Evolutionary conservation across 2,888 invertebrate species (phyloP), one percentile per base, ranked within the genome.

Genomic region (Drosophila demipolita): DNA sequence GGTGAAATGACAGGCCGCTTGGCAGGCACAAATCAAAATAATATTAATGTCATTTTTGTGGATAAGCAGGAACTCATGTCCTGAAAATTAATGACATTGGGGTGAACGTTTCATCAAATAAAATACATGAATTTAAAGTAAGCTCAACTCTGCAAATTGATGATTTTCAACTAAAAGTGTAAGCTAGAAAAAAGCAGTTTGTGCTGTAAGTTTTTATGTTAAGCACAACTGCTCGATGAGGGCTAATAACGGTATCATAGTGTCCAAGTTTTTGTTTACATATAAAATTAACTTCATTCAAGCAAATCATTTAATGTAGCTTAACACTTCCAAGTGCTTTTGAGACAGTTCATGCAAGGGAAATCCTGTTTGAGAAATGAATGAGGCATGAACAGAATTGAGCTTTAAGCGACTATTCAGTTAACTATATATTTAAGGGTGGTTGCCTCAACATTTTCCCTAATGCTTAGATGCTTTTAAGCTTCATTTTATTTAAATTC

Each of bases 41-140:
- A 61, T 61, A 74, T 63, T 62, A 60, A 61, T 79, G 60, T 60
- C 60, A 66, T 42, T 32, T 65, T 62, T 73, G 29, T 29, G 32
- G n/a, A 9, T 20, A 32, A 23, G 17, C 48, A 48, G 42, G 35
- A 59, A 53, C 61, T 75, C 40, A 29, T 63, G 9, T 45, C 42
- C 50, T 29, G 50, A 15, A 55, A 26, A 40, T 54, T 23, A n/a
- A 20, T 26, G 11, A 20, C 45, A 55, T 63, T 48, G 26, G 20
- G 11, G n/a, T 11, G 1, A 57, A 32, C 26, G 35, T 48, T 52
- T 11, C 2, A 33, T 9, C 5, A 26, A 48, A 35, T 15, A 8
- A 32, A 3, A 15, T 9, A 49, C 26, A 6, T 9, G 5, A 26
- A 38, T 23, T 61, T 32, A 29, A 61, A 53, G 54, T 29, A 49